Base-by-base conservation (phyloP, 2,113 vertebrate genomes). In the Myodes glareolus region DNA sequence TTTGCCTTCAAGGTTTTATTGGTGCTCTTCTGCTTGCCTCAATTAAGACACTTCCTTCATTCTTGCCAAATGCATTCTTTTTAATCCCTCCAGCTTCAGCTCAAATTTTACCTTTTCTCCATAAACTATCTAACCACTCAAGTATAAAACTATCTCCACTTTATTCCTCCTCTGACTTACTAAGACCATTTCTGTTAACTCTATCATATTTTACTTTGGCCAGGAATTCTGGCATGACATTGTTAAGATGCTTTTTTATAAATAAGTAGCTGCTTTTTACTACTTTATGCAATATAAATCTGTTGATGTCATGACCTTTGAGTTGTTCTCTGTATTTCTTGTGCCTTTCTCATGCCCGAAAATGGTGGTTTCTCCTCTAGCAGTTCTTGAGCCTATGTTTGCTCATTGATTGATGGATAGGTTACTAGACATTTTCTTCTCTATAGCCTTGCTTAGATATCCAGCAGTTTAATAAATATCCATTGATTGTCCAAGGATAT, bases 101-200 rank as follows among this genome's bases (percentile, higher is more conserved):
- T 97, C 47, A 50, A 58, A 93, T 77, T 72, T 23, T 77, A 92
- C 5, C 10, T 78, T 68, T 90, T 90, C 88, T 94, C 12, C 31
- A 58, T 45, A 92, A 95, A 23, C 75, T 92, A 70, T 50, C 33
- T 93, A 95, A 92, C 33, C 58, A 90, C 25, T 29, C 47, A 21
- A 19, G 7, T 93, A 73, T 92, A 96, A 94, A 42, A 42, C 92
- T 73, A 87, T 90, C 93, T 80, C 42, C 92, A 36, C 23, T 11
- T 42, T 4, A 17, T n/a, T 12, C 11, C 33, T 77, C 23, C 39
- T 90, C 77, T 90, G 36, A 70, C 45, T 89, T 75, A 29, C 39
- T 91, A 89, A 92, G 82, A 84, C 25, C 72, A 36, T 94, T 96
- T 80, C 78, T 88, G 73, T 88, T 96, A 94, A 95, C 76, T 93